These are phyloP conservation scores for Phalacrocorax aristotelis DNA, from an alignment of 2,113 vertebrate species.

Conservation along the genomic window DNA sequence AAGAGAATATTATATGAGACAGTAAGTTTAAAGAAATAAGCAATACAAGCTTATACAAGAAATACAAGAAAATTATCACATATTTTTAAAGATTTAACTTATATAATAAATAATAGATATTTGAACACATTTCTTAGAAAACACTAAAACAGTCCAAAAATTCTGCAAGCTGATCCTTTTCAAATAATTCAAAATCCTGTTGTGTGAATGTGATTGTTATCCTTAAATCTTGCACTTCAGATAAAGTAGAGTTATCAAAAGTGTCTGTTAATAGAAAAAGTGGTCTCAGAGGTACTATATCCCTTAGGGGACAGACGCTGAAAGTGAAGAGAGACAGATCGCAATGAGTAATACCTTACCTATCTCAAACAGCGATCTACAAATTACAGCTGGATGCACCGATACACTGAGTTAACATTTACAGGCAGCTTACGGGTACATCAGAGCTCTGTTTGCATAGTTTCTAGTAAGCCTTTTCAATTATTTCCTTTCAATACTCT, in stretches of 20 bases:
- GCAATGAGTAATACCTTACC: not conserved
- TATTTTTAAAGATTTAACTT: not conserved
- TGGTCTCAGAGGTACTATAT: not conserved
- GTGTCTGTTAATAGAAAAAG: not conserved
- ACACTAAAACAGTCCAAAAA: not conserved
- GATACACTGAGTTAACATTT: not conserved
- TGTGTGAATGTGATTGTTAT: not conserved
- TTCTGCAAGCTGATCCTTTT: rapidly evolving
- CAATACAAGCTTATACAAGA: not conserved
- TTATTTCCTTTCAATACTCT: not conserved
- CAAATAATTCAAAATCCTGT: not conserved
- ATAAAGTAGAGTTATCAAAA: not conserved
- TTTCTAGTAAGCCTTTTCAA: not conserved
- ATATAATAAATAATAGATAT: not conserved
- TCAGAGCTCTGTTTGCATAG: not conserved
- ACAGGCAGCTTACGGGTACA: not conserved
- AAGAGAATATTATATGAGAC: not conserved
- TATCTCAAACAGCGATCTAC: not conserved
- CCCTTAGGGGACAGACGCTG: not conserved
- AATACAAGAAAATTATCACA: not conserved
- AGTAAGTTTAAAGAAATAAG: not conserved
- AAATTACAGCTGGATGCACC: not conserved
- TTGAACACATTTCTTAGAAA: not conserved
- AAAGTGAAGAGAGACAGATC: not conserved
- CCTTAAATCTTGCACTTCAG: not conserved